Base-by-base conservation (phyloP, 2,888 invertebrate species). In the Unio pictorum region DNA sequence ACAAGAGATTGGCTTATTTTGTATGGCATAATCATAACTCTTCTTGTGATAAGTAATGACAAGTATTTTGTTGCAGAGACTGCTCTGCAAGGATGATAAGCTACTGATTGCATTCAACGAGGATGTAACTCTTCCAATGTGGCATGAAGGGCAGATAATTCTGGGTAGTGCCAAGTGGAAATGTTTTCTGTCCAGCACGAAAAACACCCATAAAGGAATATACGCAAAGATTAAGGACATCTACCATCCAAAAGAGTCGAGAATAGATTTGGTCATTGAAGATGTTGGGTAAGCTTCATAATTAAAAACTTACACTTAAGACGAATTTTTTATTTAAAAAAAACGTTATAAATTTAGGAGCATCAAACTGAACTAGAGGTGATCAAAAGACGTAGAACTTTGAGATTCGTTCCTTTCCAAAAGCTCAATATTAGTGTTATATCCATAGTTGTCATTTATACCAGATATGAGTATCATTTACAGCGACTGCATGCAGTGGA, bases 161-260 rank as follows among this genome's bases (percentile, higher is more conserved):
- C 23, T 77, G 15, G 77, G 73, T 7, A 73, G 74, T 30, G 58
- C 69, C 4, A 64, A 65, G 60, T 76, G 76, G 76, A 68, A 73
- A 30, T 76, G 76, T 55, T 66, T 68, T 55, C 61, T 65, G 18
- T 72, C 71, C 17, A 60, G 68, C 17, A 34, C 61, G 20, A 61
- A 56, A 6, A 65, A 67, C 17, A 23, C 59, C 7, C 28, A 64
- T 4, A 62, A 54, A 55, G 73, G 69, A 18, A 72, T 76, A 55
- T 74, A 76, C 69, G 73, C 72, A 17, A 73, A 70, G 59, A 69
- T 74, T 23, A 56, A 45, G 28, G 54, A 28, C 17, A 69, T 76
- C 20, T 69, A 58, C 59, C 72, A 72, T 26, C 76, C 76, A 7
- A 71, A 69, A 0, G 71, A 71, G 23, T 59, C 61, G 4, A 63